Evolutionary conservation across 2,113 vertebrate genomes (phyloP).

Genomic region (Calypte anna): DNA sequence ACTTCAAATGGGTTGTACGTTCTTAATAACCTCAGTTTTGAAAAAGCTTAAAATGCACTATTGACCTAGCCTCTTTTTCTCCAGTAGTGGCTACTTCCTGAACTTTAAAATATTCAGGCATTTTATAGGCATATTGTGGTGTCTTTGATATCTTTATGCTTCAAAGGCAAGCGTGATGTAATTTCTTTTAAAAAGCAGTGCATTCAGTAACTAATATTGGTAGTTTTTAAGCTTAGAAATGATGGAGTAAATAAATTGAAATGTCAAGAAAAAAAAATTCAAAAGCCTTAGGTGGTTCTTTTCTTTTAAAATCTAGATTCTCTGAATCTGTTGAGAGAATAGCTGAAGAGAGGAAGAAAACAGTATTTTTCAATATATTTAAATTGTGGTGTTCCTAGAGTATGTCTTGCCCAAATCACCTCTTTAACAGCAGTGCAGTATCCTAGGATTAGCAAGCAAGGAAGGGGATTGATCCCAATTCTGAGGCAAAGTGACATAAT

Average conservation of each 20-base stretch:
- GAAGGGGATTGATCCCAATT: not conserved
- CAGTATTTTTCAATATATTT: not conserved
- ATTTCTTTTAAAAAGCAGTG: not conserved
- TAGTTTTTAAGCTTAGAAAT: not conserved
- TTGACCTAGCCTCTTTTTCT: not conserved
- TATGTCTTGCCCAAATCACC: not conserved
- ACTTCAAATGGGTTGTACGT: not conserved
- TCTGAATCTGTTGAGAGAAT: not conserved
- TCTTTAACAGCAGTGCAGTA: not conserved
- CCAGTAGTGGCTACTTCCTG: not conserved
- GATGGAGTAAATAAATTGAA: not conserved
- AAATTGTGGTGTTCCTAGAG: not conserved
- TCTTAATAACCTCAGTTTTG: not conserved
- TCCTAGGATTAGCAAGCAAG: not conserved
- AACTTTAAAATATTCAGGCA: not conserved
- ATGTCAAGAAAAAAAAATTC: not conserved
- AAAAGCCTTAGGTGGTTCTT: not conserved
- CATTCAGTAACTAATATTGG: not conserved
- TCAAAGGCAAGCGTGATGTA: not conserved
- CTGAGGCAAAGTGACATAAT: not conserved
- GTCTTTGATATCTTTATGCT: not conserved
- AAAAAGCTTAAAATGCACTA: not conserved
- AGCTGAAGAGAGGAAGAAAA: not conserved
- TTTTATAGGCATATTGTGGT: not conserved
- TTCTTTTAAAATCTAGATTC: not conserved